These are phyloP conservation scores for Tipula confusa DNA, from an alignment of 2,888 invertebrate genomes.

Conservation along the genomic window DNA sequence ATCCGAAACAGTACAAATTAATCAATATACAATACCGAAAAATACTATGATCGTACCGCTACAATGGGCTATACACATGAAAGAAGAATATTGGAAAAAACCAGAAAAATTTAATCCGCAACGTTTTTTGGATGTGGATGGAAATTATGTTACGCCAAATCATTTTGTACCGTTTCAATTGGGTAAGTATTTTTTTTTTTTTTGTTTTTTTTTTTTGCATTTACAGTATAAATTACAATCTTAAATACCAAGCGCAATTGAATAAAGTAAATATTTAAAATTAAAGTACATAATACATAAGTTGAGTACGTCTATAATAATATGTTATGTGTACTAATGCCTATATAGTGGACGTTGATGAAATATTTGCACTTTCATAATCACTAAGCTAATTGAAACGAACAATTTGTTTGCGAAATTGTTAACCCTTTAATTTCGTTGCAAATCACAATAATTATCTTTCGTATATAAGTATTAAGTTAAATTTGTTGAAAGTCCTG, in stretches of 20 bases:
- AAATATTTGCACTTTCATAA: conserved; percentile 25
- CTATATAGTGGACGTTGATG: not conserved
- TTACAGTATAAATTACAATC: not conserved
- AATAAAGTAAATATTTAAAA: conserved; percentile 20
- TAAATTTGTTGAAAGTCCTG: no score
- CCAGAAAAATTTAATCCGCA: conserved; percentile 65
- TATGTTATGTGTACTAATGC: not conserved
- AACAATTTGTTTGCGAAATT: not conserved
- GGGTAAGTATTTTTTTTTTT: conserved; percentile 55
- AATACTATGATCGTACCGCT: conserved; percentile 72
- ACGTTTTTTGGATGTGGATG: conserved; percentile 63
- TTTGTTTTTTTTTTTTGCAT: conserved; percentile 15
- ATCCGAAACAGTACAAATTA: conserved; percentile 54
- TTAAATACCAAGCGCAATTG: conserved; percentile 7
- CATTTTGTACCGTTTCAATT: conserved; percentile 79
- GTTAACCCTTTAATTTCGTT: not conserved
- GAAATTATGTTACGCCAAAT: conserved; percentile 58
- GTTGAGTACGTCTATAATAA: not conserved
- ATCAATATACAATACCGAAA: conserved; percentile 62
- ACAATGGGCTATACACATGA: conserved; percentile 77
- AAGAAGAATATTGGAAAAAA: conserved; percentile 60
- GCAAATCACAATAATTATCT: not conserved
- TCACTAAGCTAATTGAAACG: not conserved
- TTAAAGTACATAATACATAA: not conserved
- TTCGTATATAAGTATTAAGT: no score